phyloP scores from a whole-genome alignment of 2,888 invertebrate genomes.

The Plemyria rubiginata region DNA sequence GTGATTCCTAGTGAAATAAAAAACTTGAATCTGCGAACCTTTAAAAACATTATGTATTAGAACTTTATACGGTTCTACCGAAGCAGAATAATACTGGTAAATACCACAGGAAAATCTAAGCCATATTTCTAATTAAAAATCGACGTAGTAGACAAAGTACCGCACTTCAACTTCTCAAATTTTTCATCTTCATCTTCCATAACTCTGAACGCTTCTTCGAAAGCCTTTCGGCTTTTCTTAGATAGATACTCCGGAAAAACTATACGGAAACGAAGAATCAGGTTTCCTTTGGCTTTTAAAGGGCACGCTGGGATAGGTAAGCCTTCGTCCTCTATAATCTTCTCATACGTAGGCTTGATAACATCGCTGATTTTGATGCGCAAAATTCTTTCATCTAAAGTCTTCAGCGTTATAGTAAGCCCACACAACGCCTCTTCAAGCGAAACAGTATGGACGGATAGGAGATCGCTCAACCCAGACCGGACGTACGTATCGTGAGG shows the following conservation, averaged over 20 bases:
- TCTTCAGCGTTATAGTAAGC: slow-evolving; percentile 86
- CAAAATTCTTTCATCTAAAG: slow-evolving; percentile 88
- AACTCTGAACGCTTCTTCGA: slow-evolving; percentile 70
- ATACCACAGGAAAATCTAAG: background rate
- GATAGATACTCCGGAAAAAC: slow-evolving; percentile 75
- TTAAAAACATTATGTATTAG: no score
- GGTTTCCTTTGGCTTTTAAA: slow-evolving; percentile 86
- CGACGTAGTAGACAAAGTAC: slow-evolving; percentile 58
- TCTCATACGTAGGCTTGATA: slow-evolving; percentile 88
- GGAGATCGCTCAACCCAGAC: slow-evolving; percentile 87
- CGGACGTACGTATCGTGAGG: slow-evolving; percentile 88
- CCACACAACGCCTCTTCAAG: slow-evolving; percentile 90
- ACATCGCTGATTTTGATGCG: slow-evolving; percentile 89
- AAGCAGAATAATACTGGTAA: background rate
- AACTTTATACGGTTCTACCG: background rate
- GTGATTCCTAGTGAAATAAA: no score
- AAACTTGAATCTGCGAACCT: no score
- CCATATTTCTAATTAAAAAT: slow-evolving; percentile 39
- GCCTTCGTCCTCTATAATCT: slow-evolving; percentile 89
- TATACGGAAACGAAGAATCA: slow-evolving; percentile 88
- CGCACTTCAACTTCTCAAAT: slow-evolving; percentile 68
- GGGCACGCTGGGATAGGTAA: slow-evolving; percentile 87
- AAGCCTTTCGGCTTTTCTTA: slow-evolving; percentile 68
- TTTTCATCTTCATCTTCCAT: slow-evolving; percentile 66
- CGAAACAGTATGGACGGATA: slow-evolving; percentile 85